These are phyloP conservation scores for Dicentrarchus labrax DNA, from an alignment of 2,113 vertebrate genomes.

Conservation along the genomic window DNA sequence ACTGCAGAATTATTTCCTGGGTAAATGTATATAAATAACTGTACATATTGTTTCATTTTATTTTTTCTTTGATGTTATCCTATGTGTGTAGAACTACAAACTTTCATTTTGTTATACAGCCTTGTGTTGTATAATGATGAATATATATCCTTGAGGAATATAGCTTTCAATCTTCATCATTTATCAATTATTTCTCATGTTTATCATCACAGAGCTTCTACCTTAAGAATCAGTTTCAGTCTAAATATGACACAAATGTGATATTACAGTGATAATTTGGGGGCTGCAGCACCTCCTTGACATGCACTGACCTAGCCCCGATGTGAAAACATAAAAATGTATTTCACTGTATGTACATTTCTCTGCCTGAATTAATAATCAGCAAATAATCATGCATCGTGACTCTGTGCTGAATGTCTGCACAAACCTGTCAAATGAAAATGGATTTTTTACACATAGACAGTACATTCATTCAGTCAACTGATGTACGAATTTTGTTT, in stretches of 20 bases:
- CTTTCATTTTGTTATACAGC: no score
- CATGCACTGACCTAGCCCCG: not conserved
- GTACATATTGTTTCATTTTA: no score
- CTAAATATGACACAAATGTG: not conserved
- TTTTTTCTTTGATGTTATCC: no score
- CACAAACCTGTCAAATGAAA: not conserved
- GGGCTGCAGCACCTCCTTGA: not conserved
- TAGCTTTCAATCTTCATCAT: no score
- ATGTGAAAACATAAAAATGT: not conserved
- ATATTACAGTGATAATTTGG: not conserved
- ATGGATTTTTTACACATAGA: not conserved
- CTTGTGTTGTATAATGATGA: no score
- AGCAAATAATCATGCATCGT: not conserved
- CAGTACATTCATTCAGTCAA: no score
- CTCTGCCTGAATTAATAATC: slow-evolving; percentile 3
- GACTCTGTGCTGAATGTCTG: not conserved
- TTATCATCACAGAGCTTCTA: no score
- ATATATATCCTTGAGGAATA: no score
- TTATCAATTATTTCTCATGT: no score
- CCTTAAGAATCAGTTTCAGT: not conserved
- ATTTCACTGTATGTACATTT: not conserved
- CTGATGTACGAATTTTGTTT: not conserved
- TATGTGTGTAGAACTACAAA: no score
- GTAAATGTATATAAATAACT: no score
- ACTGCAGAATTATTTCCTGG: no score